Evolutionary conservation across 2,797 vertebrate species (phyloP), one percentile per base, ranked within the genome.

Genomic region (Etheostoma nigrum): DNA sequence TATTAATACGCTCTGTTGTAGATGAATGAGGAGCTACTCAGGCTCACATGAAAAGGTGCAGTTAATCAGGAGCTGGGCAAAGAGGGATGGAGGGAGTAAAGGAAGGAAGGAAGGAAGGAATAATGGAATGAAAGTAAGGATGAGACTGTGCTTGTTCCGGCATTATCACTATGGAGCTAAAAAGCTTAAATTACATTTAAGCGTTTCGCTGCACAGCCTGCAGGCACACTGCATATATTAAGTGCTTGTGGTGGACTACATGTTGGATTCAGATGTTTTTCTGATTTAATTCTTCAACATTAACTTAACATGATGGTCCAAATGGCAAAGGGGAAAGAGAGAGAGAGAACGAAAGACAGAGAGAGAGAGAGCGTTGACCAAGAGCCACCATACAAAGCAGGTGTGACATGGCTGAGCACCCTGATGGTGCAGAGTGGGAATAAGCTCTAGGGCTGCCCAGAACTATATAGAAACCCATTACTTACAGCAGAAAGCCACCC

Each of bases 401-500:
- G 66, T 67, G 62, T 76, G 86, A 76, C 83, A 84, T 27, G 82
- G 76, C 73, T 16, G 75, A 73, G 76, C 67, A 78, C 71, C 63
- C 44, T 76, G 63, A 75, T 77, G 74, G 72, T 70, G 69, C 67
- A 60, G 67, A 76, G 67, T 59, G 78, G 68, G 67, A 83, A 90
- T 79, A 72, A 58, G 87, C 83, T 83, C 45, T 76, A 73, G 79
- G 61, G 62, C 84, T 89, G 87, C 81, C 84, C 82, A 85, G 44
- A 83, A 90, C 83, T 79, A 88, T 88, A 86, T 21, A 88, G 82
- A 92, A 91, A 91, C 48, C 85, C 86, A 88, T 93, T 94, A 91
- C 88, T 94, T 92, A 88, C 76, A 90, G 84, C 77, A 85, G 86
- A 91, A 90, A 91, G 86, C 76, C 83, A 78, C 78, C 59, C 76